Evolutionary conservation across 1,140 invertebrate species (phyloP), one percentile per base, ranked within the genome.

Genomic region (Trichoplusia ni): DNA sequence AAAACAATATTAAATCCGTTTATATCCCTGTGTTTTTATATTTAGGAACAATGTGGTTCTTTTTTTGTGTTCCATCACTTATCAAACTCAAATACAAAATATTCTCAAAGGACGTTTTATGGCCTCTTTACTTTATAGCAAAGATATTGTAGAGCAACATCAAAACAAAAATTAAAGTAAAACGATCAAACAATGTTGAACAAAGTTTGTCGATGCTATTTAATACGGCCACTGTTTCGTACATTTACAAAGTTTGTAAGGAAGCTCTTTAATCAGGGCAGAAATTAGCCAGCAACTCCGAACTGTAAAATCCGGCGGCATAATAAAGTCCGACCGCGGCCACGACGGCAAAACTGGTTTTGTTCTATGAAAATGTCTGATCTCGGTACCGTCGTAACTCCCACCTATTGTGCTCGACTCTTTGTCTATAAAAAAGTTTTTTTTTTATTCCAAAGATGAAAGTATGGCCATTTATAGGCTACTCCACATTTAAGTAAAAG

Each of bases 331-430:
- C 35, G 53, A 44, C 54, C 54, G 25, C 54, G 23, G 25, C 25
- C 38, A 38, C 18, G 37, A 44, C 37, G 75, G 44, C 54, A 58
- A 58, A 42, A 58, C 64, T 62, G 40, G 64, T 76, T 76, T 79
- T 79, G 69, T 79, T 71, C 63, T 53, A 63, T 58, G 58, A 60
- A 75, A 73, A 76, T 74, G 64, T 61, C 69, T 77, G 71, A 77
- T 77, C 68, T 73, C 66, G 54, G 70, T 67, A 44, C 53, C 61
- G 56, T 31, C 61, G 54, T 44, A 19, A 37, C 59, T 65, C 67
- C 49, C 47, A n/a, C 37, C 73, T 61, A 72, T 76, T 79, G 77
- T 76, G 65, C 56, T 37, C 49, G 58, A 46, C 67, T 38, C 69
- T 68, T 77, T 77, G 71, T 77, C 67, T 60, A 40, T 54, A 65